Conservation (phyloP, 2,888 invertebrate genomes). For the Pogonocherus hispidulus region DNA sequence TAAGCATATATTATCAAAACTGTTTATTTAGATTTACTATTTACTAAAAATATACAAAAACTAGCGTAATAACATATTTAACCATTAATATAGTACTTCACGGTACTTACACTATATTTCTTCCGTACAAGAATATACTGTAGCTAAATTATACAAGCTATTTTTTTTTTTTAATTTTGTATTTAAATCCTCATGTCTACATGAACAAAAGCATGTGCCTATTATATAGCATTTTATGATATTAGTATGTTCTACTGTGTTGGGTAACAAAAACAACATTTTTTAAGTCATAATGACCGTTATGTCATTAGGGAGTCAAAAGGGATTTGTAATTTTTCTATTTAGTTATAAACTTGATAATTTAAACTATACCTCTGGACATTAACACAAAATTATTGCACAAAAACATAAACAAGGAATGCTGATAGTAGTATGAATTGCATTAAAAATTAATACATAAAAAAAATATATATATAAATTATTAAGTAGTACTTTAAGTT, state of each 20-base stretch:
- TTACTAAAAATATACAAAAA: constrained; percentile 31
- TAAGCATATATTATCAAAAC: constrained; percentile 14
- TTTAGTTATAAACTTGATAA: constrained; percentile 36
- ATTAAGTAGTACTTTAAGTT: constrained; percentile 14
- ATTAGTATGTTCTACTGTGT: constrained; percentile 15
- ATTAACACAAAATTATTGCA: constrained; percentile 50
- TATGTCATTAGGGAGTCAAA: too few relatives aligned
- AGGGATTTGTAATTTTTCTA: constrained; percentile 12
- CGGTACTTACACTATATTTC: constrained; percentile 23
- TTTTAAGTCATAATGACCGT: too few relatives aligned
- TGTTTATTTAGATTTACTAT: constrained; percentile 18
- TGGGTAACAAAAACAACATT: background rate
- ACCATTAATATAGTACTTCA: constrained; percentile 5
- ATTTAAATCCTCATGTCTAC: background rate
- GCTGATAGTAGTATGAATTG: constrained; percentile 41
- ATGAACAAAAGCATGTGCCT: background rate
- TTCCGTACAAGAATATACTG: constrained; percentile 49
- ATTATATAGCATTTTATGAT: constrained; percentile 33
- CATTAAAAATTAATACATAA: background rate
- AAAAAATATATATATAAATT: constrained; percentile 3
- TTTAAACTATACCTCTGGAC: constrained; percentile 12
- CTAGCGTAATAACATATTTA: constrained; percentile 22
- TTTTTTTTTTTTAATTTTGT: background rate
- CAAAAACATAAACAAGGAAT: constrained; percentile 50
- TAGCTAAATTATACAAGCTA: constrained; percentile 41